These are phyloP conservation scores for Atta texana DNA, from an alignment of 1,140 invertebrate species.

Conservation along the genomic window DNA sequence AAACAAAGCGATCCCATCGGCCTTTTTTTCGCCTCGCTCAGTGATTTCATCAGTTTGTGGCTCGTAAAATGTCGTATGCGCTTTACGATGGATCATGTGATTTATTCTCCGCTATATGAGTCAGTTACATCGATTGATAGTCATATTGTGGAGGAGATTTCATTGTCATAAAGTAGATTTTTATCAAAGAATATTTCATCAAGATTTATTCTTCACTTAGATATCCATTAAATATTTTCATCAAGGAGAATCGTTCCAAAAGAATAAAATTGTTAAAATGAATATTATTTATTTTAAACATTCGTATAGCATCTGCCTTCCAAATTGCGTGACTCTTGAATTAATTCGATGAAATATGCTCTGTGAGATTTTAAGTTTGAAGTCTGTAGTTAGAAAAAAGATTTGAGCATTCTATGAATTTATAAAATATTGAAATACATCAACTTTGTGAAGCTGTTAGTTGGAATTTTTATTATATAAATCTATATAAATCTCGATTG, in stretches of 20 bases:
- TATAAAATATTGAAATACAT: slow-evolving; percentile 15
- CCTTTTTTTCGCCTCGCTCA: slow-evolving; percentile 38
- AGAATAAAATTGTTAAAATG: slow-evolving; percentile 23
- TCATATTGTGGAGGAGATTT: neutral
- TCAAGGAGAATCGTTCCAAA: neutral
- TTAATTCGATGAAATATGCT: slow-evolving; percentile 19
- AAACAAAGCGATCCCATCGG: slow-evolving; percentile 50
- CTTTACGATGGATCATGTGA: slow-evolving; percentile 23
- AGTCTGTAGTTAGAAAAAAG: slow-evolving; percentile 4
- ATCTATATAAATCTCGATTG: slow-evolving; percentile 5
- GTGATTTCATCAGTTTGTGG: slow-evolving; percentile 20
- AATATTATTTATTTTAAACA: slow-evolving; percentile 28
- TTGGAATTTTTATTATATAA: neutral
- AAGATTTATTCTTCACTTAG: neutral
- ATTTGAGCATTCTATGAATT: slow-evolving; percentile 8
- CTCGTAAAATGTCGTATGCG: slow-evolving; percentile 23
- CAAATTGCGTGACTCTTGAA: neutral
- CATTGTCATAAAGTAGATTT: neutral
- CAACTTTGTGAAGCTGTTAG: neutral
- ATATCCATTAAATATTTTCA: neutral
- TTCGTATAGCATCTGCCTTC: slow-evolving; percentile 1
- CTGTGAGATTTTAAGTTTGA: neutral
- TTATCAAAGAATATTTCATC: neutral
- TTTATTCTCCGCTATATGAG: neutral
- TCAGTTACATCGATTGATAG: slow-evolving; percentile 10